phyloP scores from a whole-genome alignment of 2,797 vertebrate genomes.

The Sorex maritimensis region DNA sequence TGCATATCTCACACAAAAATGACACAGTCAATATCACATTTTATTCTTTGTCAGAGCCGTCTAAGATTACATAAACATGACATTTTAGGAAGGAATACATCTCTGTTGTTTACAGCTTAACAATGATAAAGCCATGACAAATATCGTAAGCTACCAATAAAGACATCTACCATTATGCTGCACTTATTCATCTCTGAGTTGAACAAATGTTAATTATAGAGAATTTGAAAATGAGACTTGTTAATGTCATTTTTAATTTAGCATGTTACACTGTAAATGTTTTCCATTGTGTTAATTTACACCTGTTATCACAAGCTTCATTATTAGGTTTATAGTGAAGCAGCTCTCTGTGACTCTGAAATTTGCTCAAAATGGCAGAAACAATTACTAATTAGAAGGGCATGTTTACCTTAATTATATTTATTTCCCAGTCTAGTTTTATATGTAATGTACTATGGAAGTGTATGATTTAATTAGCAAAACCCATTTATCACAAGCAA shows the following conservation, averaged over 20 bases:
- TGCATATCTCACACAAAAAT: slow-evolving; percentile 80
- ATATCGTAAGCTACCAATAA: slow-evolving; percentile 88
- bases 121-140: slow-evolving; percentile 86
- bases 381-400: slow-evolving; percentile 93
- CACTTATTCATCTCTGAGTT: slow-evolving; percentile 88
- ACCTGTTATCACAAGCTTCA: slow-evolving; percentile 91
- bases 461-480: slow-evolving; percentile 92
- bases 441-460: slow-evolving; percentile 89
- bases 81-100: slow-evolving; percentile 75
- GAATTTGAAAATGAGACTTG: slow-evolving; percentile 91
- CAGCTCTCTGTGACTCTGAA: slow-evolving; percentile 90
- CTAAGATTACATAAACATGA: slow-evolving; percentile 74
- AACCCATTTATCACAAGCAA: slow-evolving; percentile 90
- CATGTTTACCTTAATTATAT: slow-evolving; percentile 93
- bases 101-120: slow-evolving; percentile 82
- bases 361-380: slow-evolving; percentile 92
- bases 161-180: slow-evolving; percentile 82
- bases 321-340: slow-evolving; percentile 91
- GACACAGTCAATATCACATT: slow-evolving; percentile 85
- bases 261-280: slow-evolving; percentile 91
- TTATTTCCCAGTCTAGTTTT: slow-evolving; percentile 92
- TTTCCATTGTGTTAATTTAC: slow-evolving; percentile 92
- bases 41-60: slow-evolving; percentile 79
- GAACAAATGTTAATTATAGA: slow-evolving; percentile 92
- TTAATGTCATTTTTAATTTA: slow-evolving; percentile 93